These are phyloP conservation scores for Thalassoma bifasciatum DNA, from an alignment of 2,113 vertebrate genomes.

Conservation along the genomic window DNA sequence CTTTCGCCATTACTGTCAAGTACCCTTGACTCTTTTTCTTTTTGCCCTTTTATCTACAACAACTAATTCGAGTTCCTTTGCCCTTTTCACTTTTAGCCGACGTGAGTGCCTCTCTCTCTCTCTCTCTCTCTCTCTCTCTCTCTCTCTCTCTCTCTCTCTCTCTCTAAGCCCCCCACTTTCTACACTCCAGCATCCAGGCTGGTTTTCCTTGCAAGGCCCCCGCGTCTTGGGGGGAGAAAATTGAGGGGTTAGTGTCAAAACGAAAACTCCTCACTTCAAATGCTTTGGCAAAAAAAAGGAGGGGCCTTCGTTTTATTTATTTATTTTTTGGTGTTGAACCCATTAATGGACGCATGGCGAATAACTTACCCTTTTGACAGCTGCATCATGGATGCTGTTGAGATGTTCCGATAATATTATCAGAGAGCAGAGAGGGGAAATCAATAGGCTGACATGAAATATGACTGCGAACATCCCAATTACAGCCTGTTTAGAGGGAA, in stretches of 20 bases:
- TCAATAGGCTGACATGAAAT: conserved; percentile 95
- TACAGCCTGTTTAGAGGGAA: conserved; percentile 87
- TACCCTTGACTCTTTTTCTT: conserved; percentile 98
- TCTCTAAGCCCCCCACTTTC: conserved; percentile 84
- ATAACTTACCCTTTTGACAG: conserved; percentile 94
- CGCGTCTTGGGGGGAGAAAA: conserved; percentile 82
- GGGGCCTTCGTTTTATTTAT: conserved; percentile 70
- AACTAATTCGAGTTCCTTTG: conserved; percentile 99
- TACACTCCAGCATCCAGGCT: conserved; percentile 64
- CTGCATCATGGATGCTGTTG: conserved; percentile 90
- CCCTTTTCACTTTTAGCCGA: conserved; percentile 96
- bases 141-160: conserved; percentile 29
- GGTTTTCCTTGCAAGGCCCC: conserved; percentile 27
- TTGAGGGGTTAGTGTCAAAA: conserved; percentile 96
- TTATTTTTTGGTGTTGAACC: conserved; percentile 80
- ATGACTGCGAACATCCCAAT: conserved; percentile 97
- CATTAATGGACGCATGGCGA: conserved; percentile 89
- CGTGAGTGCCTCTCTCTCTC: conserved; percentile 81
- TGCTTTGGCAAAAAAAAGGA: conserved; percentile 86
- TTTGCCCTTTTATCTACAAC: conserved; percentile 99
- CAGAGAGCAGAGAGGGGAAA: conserved; percentile 84
- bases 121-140: background rate
- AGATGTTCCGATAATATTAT: conserved; percentile 96
- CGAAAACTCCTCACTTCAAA: conserved; percentile 94
- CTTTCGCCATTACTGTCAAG: conserved; percentile 99